These are phyloP conservation scores for Polydrusus pterygomalis DNA, from an alignment of 2,888 invertebrate genomes.

Conservation along the genomic window DNA sequence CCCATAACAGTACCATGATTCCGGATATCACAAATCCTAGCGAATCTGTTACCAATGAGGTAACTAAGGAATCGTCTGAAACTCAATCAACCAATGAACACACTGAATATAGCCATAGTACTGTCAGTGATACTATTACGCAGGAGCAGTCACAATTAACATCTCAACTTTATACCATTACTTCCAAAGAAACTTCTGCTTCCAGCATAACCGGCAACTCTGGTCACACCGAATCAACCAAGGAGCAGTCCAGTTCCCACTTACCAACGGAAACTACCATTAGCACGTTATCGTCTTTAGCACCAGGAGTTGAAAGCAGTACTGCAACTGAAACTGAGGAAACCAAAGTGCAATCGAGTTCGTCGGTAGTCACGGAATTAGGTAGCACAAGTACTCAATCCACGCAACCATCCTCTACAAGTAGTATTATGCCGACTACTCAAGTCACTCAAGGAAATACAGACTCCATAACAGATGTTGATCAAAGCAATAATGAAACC, in stretches of 20 bases:
- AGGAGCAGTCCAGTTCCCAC: neutral
- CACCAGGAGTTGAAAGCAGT: constrained; percentile 9
- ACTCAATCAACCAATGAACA: neutral
- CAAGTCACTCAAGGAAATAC: neutral
- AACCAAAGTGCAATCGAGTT: neutral
- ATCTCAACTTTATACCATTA: neutral
- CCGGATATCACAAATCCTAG: no score
- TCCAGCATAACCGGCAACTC: neutral
- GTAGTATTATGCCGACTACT: neutral
- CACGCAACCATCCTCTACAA: neutral
- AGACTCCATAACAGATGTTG: neutral
- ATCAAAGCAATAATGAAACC: neutral
- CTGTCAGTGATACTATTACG: neutral
- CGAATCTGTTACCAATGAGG: no score
- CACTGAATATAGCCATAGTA: neutral
- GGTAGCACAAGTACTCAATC: neutral
- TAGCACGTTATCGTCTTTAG: neutral
- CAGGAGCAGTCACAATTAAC: neutral
- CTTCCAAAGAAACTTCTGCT: constrained; percentile 14
- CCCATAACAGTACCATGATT: no score
- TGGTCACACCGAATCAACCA: neutral
- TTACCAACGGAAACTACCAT: neutral
- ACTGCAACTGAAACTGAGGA: constrained; percentile 2
- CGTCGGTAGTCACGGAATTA: neutral
- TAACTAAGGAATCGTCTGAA: no score